Conservation (phyloP, 2,113 vertebrate genomes). For the Tinamus guttatus region DNA sequence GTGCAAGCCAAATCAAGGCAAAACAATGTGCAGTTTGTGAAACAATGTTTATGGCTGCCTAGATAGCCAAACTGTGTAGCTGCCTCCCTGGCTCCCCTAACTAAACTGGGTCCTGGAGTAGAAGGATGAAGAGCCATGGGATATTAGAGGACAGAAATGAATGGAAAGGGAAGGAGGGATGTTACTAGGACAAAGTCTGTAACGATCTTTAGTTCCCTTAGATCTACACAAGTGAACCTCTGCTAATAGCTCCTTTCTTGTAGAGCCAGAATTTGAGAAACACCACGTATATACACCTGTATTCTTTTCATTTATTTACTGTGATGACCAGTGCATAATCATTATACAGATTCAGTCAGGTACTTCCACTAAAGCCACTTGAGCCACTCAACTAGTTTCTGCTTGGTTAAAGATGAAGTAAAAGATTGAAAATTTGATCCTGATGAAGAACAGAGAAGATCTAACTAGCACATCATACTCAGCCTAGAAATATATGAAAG, state of each 20-base stretch:
- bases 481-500: neutral
- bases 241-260: neutral
- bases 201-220: neutral
- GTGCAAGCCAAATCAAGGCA: neutral
- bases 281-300: neutral
- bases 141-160: neutral
- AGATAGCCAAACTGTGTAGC: neutral
- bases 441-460: neutral
- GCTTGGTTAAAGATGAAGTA: neutral
- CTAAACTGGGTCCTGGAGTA: neutral
- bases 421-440: neutral
- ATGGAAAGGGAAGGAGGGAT: neutral
- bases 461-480: neutral
- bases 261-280: neutral
- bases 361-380: neutral
- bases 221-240: neutral
- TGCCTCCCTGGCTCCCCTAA: neutral
- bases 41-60: neutral
- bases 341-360: neutral
- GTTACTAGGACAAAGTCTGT: neutral
- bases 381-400: no score
- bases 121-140: neutral
- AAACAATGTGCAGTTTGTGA: neutral
- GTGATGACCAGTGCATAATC: neutral
- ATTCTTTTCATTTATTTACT: neutral